Evolutionary conservation across 2,113 vertebrate species (phyloP).

Genomic region (Phylloscopus trochilus): DNA sequence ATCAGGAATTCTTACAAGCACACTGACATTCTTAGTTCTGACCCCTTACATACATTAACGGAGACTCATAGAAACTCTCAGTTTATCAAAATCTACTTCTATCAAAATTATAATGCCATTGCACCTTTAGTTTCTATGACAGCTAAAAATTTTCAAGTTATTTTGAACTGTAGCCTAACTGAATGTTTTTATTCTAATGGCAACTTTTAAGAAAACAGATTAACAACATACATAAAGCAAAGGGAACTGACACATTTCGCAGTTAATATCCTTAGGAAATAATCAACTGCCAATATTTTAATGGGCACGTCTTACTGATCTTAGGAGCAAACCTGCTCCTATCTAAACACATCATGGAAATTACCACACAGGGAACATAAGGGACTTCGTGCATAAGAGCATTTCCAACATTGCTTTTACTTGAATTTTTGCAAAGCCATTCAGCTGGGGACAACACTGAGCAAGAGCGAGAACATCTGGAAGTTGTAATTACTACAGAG

Average conservation of each 20-base stretch:
- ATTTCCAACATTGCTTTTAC: not conserved
- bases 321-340: not conserved
- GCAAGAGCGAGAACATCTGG: not conserved
- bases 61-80: not conserved
- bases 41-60: not conserved
- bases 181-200: not conserved
- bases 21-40: not conserved
- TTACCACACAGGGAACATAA: not conserved
- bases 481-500: not conserved
- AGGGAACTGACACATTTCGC: not conserved
- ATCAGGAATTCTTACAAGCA: not conserved
- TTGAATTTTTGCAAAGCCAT: not conserved
- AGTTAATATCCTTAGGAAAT: not conserved
- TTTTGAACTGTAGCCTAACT: not conserved
- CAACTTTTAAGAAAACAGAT: not conserved
- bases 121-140: not conserved
- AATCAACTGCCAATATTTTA: not conserved
- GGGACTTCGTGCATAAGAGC: not conserved
- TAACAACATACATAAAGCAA: not conserved
- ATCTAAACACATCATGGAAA: not conserved
- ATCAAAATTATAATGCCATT: not conserved
- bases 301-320: not conserved
- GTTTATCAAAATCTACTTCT: not conserved
- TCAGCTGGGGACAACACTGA: not conserved
- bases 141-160: not conserved